Conservation (phyloP, 2,888 invertebrate genomes). For the Vanessa cardui region DNA sequence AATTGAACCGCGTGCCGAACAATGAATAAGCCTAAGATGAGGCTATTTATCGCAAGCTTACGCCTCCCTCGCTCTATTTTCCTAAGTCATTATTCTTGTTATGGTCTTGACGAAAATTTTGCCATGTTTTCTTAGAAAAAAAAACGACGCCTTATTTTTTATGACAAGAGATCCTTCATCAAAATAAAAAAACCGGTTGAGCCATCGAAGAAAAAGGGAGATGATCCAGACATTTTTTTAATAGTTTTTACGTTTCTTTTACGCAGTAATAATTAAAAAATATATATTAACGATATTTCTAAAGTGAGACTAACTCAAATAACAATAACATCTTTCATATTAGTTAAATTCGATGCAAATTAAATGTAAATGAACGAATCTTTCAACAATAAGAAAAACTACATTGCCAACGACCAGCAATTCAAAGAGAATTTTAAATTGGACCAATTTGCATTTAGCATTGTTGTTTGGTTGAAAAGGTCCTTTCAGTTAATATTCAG, state of each 20-base stretch:
- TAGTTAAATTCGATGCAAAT: not conserved
- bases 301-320: not conserved
- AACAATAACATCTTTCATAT: not conserved
- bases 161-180: not conserved
- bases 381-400: constrained; percentile 1
- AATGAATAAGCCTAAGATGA: constrained; percentile 39
- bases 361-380: constrained; percentile 2
- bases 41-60: constrained; percentile 39
- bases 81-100: constrained; percentile 40
- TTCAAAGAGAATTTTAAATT: constrained; percentile 10
- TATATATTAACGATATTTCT: not conserved
- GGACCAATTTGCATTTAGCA: constrained; percentile 9
- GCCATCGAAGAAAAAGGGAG: too few relatives aligned
- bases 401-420: not conserved
- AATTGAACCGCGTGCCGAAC: constrained; percentile 30
- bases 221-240: too few relatives aligned
- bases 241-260: too few relatives aligned
- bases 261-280: too few relatives aligned
- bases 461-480: constrained; percentile 8
- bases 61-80: constrained; percentile 41
- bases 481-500: constrained; percentile 8
- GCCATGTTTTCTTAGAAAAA: constrained; percentile 21
- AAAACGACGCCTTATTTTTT: constrained; percentile 24
- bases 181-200: not conserved
- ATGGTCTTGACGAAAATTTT: constrained; percentile 32